Base-by-base conservation (phyloP, 2,888 invertebrate species). In the Agrochola litura region DNA sequence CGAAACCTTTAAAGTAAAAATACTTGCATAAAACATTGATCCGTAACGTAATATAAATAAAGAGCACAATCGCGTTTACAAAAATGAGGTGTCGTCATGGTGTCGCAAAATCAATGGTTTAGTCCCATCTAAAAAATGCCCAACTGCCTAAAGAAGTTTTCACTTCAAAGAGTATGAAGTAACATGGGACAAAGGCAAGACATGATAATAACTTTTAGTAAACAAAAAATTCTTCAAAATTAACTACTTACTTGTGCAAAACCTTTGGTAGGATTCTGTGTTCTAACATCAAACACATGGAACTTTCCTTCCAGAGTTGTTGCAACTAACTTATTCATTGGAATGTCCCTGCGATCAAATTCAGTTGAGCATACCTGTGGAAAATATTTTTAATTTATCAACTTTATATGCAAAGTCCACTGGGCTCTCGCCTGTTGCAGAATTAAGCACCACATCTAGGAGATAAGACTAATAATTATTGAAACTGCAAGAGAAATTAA, bases 301-400 rank as follows among this genome's bases (percentile, higher is more conserved):
- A 99, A 98, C 86, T 98, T 99, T 0, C 99, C 98, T 93, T 99
- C 99, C 10, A 99, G 94, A 0, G 99, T 99, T 0, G 99, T 99
- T 0, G 98, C 99, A 0, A 98, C 98, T 87, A 99, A 93, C 95
- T 99, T 99, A 93, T 99, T 99, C 99, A 99, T 99, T 80, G 98
- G 97, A 90, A 99, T 99, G 91, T 99, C 99, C 91, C 98, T 98
- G 52, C 99, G 97, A 92, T 99, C 99, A 93, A 99, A 99, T 93
- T 99, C 99, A 52, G 98, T 88, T 37, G 97, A 97, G 89, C 99
- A 99, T 0, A 99, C 97, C 97, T 97, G 90, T 3, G 73, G 71
- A 79, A 1, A 25, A 74, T 63, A 61, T 66, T 19, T 8, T 63
- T 14, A 65, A 14, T 25, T 52, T 41, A 66, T 41, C n/a, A 52